These are phyloP conservation scores for Hylaeus anthracinus DNA, from an alignment of 1,140 invertebrate genomes.

Conservation along the genomic window DNA sequence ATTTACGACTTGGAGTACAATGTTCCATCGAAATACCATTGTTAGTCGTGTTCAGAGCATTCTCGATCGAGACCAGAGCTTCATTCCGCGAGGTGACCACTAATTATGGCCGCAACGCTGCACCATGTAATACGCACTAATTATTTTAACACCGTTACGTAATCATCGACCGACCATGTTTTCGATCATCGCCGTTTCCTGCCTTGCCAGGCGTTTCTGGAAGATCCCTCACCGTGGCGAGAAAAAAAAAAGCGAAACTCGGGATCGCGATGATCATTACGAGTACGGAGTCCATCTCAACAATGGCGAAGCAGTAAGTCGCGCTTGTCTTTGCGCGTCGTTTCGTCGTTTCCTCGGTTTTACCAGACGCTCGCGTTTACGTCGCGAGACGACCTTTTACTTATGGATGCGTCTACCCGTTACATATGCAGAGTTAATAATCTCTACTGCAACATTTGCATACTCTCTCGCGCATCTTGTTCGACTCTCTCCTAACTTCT, in stretches of 20 bases:
- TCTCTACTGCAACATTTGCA: neutral
- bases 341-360: neutral
- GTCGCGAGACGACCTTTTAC: neutral
- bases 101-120: conserved; percentile 54
- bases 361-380: neutral
- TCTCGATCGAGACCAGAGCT: conserved; percentile 18
- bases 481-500: neutral
- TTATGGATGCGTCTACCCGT: neutral
- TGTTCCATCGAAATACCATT: neutral
- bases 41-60: neutral
- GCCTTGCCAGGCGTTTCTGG: neutral
- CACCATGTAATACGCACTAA: conserved; percentile 61
- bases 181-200: conserved; percentile 49
- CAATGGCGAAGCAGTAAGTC: neutral
- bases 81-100: conserved; percentile 22
- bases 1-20: too few relatives aligned
- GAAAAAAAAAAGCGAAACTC: conserved; percentile 30
- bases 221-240: conserved; percentile 4
- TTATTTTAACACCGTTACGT: conserved; percentile 68
- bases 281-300: neutral
- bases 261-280: conserved; percentile 8
- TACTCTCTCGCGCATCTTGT: neutral
- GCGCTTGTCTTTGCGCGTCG: neutral
- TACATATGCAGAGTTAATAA: conserved; percentile 21
- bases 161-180: conserved; percentile 53